Conservation (phyloP, 2,797 vertebrate genomes). For the Telmatherina bonti region DNA sequence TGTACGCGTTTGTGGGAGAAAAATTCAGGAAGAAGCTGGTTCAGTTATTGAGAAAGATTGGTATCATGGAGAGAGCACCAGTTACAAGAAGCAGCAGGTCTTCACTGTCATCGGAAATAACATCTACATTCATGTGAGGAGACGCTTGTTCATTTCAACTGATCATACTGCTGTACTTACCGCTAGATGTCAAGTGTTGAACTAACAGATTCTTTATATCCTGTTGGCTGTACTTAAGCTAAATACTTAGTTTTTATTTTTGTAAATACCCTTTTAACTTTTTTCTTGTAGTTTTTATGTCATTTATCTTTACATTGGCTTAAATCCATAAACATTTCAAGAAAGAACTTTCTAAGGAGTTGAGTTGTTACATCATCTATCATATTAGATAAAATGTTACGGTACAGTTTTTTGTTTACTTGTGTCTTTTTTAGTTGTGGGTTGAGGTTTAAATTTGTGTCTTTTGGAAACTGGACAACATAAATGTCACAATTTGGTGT, state of each 20-base stretch:
- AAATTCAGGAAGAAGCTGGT: constrained; percentile 71
- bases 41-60: constrained; percentile 54
- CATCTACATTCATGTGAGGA: constrained; percentile 72
- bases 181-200: background rate
- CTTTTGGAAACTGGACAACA: background rate
- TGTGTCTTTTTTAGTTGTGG: background rate
- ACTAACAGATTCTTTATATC: background rate
- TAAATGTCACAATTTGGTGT: background rate
- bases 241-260: background rate
- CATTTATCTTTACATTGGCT: background rate
- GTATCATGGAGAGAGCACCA: constrained; percentile 21
- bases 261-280: background rate
- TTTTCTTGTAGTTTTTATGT: background rate
- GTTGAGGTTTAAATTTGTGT: background rate
- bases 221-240: background rate
- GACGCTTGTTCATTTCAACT: background rate
- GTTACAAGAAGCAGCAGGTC: constrained; percentile 61
- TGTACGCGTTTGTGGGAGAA: constrained; percentile 81
- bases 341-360: background rate
- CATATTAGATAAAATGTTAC: too few relatives aligned
- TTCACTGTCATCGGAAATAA: constrained; percentile 72
- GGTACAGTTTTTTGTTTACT: too few relatives aligned
- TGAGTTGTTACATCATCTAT: background rate
- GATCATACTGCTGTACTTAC: background rate
- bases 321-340: background rate